Conservation (phyloP, 2,888 invertebrate species). For the Volucella zonaria region DNA sequence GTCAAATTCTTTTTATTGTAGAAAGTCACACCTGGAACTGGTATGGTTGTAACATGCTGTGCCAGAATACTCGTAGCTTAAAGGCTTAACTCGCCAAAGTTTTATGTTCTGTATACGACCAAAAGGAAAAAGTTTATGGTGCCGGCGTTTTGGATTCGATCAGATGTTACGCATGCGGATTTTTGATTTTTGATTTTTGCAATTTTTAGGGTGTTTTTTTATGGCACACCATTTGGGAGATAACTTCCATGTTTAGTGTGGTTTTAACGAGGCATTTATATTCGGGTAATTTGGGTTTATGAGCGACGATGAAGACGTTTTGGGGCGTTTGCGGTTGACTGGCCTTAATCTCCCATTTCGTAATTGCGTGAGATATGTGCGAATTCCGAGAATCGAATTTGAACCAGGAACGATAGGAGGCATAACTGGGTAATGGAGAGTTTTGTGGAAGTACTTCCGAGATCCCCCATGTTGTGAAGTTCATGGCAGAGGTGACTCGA, state of each 20-base stretch:
- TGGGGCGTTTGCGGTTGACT: conserved; percentile 8
- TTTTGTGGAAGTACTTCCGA: too few relatives aligned
- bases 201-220: not conserved
- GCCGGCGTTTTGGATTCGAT: not conserved
- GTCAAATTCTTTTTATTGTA: conserved; percentile 15
- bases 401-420: not conserved
- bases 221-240: conserved; percentile 18
- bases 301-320: conserved; percentile 2
- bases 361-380: not conserved
- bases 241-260: conserved; percentile 35
- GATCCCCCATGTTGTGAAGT: too few relatives aligned
- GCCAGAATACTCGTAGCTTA: conserved; percentile 8
- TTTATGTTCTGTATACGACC: conserved; percentile 31
- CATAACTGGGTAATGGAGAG: too few relatives aligned
- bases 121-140: not conserved
- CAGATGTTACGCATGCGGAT: conserved; percentile 39
- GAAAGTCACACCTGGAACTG: conserved; percentile 40
- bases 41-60: not conserved
- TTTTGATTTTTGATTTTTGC: conserved; percentile 6
- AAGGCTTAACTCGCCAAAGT: not conserved
- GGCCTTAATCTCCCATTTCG: not conserved
- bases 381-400: not conserved
- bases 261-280: conserved; percentile 48
- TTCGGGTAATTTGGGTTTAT: conserved; percentile 44
- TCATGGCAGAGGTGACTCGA: too few relatives aligned